Percentiles rank a stretch among this genome's conserved stretches.
Conservation (phyloP, 2,888 invertebrate genomes). For the Lottia gigantea region DNA sequence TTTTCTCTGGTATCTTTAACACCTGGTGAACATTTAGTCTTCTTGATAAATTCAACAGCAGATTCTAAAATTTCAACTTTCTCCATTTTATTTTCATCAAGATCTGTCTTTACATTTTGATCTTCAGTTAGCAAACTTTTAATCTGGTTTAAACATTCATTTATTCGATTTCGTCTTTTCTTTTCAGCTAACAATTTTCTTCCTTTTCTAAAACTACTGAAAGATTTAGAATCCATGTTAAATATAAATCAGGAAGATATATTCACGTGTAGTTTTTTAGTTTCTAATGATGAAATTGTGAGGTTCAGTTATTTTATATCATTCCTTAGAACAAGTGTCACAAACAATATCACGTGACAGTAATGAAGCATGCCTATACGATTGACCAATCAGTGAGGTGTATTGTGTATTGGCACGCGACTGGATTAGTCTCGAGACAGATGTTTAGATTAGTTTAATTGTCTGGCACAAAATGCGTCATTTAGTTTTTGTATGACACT, state of each 20-base stretch:
- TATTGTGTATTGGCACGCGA: conserved; percentile 5
- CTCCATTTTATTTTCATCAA: not conserved
- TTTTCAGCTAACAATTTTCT: conserved; percentile 10
- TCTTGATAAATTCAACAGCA: conserved; percentile 4
- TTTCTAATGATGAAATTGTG: not conserved
- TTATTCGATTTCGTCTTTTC: not conserved
- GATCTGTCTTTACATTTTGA: not conserved
- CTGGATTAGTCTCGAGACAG: not conserved
- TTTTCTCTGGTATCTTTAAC: not conserved
- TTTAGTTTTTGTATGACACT: not conserved
- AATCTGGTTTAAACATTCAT: conserved; percentile 5
- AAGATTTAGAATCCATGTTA: not conserved
- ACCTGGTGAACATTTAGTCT: not conserved
- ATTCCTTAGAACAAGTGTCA: conserved; percentile 1
- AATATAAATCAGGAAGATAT: not conserved
- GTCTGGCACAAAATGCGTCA: not conserved
- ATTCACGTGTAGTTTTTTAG: not conserved
- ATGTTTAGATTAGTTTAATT: not conserved
- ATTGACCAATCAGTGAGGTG: conserved; percentile 4
- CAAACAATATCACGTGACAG: not conserved
- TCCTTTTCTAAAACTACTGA: not conserved
- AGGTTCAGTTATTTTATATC: not conserved
- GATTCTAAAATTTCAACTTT: not conserved
- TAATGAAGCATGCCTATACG: not conserved
- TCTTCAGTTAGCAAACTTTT: not conserved